Evolutionary conservation across 2,888 invertebrate species (phyloP).

Genomic region (Clanis bilineata): DNA sequence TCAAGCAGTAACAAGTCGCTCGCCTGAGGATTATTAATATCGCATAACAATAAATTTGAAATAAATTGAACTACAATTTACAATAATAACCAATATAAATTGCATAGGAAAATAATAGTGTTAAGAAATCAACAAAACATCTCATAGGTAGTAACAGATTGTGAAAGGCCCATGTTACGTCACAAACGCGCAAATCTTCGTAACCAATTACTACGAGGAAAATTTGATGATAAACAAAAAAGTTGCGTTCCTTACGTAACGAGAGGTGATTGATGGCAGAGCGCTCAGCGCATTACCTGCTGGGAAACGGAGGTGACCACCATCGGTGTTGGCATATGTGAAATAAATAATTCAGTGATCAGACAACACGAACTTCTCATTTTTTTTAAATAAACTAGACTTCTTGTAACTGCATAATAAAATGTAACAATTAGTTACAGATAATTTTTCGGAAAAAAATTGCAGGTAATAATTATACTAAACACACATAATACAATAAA

Average conservation of each 20-base stretch:
- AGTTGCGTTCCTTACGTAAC: conserved; percentile 60
- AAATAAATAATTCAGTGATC: not conserved
- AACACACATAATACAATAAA: no score
- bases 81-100: not conserved
- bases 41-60: not conserved
- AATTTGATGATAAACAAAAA: conserved; percentile 2
- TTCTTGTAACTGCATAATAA: no score
- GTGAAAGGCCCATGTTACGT: not conserved
- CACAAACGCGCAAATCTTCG: not conserved
- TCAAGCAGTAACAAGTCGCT: no score
- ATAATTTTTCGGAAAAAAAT: no score
- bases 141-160: not conserved
- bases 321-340: not conserved
- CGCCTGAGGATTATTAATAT: no score
- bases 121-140: not conserved
- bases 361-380: no score
- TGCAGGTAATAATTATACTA: no score
- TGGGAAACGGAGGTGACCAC: conserved; percentile 52
- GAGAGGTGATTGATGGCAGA: conserved; percentile 66
- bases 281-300: conserved; percentile 31
- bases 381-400: not conserved
- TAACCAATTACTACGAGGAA: not conserved
- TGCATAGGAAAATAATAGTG: not conserved
- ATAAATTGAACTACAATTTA: not conserved
- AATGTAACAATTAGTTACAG: no score